Percentiles rank a stretch among this genome's conserved stretches.
phyloP scores from a whole-genome alignment of 2,113 vertebrate species.

The Verasper variegatus region DNA sequence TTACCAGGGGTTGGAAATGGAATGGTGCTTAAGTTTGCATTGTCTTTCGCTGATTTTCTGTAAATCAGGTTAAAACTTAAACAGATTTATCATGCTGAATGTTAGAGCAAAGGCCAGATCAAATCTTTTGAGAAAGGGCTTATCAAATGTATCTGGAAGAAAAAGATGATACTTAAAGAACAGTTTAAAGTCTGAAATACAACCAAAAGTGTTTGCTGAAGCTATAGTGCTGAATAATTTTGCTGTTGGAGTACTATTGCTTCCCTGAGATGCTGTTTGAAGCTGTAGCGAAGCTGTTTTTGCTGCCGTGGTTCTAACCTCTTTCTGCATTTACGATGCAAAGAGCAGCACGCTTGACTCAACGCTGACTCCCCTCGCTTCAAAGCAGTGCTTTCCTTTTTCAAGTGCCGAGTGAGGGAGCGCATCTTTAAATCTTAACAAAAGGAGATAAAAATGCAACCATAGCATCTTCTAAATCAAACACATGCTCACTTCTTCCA shows the following conservation, averaged over 20 bases:
- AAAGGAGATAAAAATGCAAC: constrained; percentile 30
- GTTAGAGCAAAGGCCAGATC: too few species aligned
- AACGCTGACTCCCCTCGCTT: background rate
- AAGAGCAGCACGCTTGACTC: constrained; percentile 23
- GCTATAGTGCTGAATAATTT: background rate
- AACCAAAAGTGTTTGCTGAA: background rate
- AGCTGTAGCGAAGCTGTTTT: constrained; percentile 12
- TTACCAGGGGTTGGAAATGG: too few species aligned
- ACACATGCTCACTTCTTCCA: background rate
- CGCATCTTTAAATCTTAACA: constrained; percentile 16
- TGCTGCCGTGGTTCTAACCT: constrained; percentile 27
- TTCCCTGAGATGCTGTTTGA: background rate
- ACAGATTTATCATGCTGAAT: too few species aligned
- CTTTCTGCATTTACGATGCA: constrained; percentile 42
- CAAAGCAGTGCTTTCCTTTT: constrained; percentile 14
- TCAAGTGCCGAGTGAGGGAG: background rate
- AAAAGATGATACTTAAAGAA: too few species aligned
- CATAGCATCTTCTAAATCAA: background rate
- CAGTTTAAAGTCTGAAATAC: too few species aligned
- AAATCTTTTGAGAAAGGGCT: too few species aligned
- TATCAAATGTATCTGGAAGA: too few species aligned
- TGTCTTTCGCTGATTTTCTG: too few species aligned
- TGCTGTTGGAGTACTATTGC: background rate
- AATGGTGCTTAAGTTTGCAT: too few species aligned
- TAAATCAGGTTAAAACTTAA: too few species aligned